phyloP scores from a whole-genome alignment of 2,113 vertebrate genomes.

The Thalassoma bifasciatum region DNA sequence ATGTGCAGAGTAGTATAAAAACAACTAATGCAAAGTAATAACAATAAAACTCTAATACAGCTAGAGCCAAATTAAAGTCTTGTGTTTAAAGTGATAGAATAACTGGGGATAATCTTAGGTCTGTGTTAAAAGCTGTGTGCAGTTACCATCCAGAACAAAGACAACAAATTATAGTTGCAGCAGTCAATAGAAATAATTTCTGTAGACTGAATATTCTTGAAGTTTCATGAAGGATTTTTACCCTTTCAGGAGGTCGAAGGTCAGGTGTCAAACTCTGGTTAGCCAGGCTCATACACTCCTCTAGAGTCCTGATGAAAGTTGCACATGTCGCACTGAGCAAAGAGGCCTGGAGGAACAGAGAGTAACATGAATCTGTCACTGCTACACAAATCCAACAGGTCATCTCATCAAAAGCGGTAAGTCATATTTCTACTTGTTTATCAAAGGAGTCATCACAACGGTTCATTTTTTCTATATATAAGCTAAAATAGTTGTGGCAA shows the following conservation, averaged over 20 bases:
- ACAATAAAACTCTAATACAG: not conserved
- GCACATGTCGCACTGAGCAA: conserved; percentile 96
- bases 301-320: conserved; percentile 95
- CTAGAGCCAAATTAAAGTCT: not conserved
- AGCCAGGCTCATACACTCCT: conserved; percentile 97
- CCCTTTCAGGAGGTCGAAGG: conserved; percentile 79
- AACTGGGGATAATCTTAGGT: not conserved
- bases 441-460: not conserved
- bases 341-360: conserved; percentile 75
- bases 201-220: not conserved
- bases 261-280: conserved; percentile 93
- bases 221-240: conserved; percentile 4
- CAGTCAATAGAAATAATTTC: not conserved
- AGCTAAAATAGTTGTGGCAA: not conserved
- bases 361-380: no score
- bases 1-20: not conserved
- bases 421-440: not conserved
- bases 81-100: not conserved
- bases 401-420: not conserved
- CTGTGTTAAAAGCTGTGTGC: not conserved
- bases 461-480: not conserved
- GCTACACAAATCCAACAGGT: not conserved
- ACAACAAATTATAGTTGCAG: not conserved
- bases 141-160: not conserved
- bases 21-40: not conserved